These are phyloP conservation scores for Dicrostonyx torquatus DNA, from an alignment of 2,797 vertebrate genomes.

Conservation along the genomic window DNA sequence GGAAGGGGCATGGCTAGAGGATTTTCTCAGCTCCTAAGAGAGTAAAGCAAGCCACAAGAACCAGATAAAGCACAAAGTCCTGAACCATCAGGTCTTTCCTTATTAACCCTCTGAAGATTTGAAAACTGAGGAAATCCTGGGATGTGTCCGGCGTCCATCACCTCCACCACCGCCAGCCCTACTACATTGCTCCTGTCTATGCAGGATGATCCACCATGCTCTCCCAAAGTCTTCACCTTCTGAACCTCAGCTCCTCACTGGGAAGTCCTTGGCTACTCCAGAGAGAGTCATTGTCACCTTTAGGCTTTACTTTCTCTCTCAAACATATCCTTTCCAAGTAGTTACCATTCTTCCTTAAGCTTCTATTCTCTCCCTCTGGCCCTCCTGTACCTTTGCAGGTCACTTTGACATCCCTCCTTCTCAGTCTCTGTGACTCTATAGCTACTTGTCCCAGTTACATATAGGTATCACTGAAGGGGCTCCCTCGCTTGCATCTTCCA, in stretches of 20 bases:
- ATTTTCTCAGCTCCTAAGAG: neutral
- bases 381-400: fast-evolving
- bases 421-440: neutral
- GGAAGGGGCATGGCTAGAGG: too few relatives aligned
- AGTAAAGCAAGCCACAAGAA: neutral
- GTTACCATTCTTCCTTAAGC: fast-evolving
- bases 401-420: neutral
- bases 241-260: neutral
- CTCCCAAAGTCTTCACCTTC: too few relatives aligned
- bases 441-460: neutral
- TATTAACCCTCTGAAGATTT: neutral
- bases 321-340: fast-evolving
- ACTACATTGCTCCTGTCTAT: fast-evolving
- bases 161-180: neutral
- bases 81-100: neutral
- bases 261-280: neutral
- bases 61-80: neutral
- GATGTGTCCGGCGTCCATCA: fast-evolving
- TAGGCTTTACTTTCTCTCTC: neutral
- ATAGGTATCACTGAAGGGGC: neutral
- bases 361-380: too few relatives aligned
- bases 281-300: neutral
- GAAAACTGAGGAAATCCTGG: neutral
- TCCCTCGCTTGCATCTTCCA: fast-evolving
- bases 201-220: neutral